Evolutionary conservation across 2,888 invertebrate species (phyloP).

Genomic region (Prenolepis imparis): DNA sequence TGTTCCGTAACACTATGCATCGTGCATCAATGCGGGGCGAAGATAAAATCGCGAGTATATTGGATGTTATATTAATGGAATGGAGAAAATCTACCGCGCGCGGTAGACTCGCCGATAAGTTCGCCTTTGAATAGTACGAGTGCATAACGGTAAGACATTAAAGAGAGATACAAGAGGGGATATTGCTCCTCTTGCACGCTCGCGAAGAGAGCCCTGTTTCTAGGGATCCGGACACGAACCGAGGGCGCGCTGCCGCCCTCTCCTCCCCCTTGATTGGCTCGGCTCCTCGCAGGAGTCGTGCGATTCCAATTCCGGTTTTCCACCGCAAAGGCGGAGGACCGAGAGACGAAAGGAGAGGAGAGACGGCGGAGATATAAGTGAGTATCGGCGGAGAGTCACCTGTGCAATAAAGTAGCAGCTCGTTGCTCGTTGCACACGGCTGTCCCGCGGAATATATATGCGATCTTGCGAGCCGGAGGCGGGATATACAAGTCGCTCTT

Average conservation of each 20-base stretch:
- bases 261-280: slow-evolving; percentile 57
- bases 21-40: neutral
- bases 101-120: slow-evolving; percentile 47
- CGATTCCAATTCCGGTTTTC: slow-evolving; percentile 71
- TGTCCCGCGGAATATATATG: slow-evolving; percentile 55
- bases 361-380: slow-evolving; percentile 56
- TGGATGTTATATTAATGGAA: slow-evolving; percentile 37
- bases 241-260: slow-evolving; percentile 28
- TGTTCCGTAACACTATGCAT: slow-evolving; percentile 16
- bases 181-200: slow-evolving; percentile 25
- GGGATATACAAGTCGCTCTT: slow-evolving; percentile 31
- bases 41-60: slow-evolving; percentile 55
- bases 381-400: slow-evolving; percentile 60
- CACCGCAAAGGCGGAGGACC: slow-evolving; percentile 45
- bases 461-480: slow-evolving; percentile 27
- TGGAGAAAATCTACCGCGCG: slow-evolving; percentile 24
- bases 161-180: slow-evolving; percentile 47
- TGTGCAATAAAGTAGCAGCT: slow-evolving; percentile 64
- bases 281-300: slow-evolving; percentile 51
- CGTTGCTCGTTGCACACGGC: slow-evolving; percentile 58
- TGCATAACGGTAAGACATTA: slow-evolving; percentile 62
- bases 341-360: slow-evolving; percentile 41
- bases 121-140: slow-evolving; percentile 33
- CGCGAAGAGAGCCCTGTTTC: slow-evolving; percentile 28
- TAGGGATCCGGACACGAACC: slow-evolving; percentile 6